These are phyloP conservation scores for Chrysogorgia sp. DNA, from an alignment of 92 coral and sea anemone species.

Conservation along the genomic window DNA sequence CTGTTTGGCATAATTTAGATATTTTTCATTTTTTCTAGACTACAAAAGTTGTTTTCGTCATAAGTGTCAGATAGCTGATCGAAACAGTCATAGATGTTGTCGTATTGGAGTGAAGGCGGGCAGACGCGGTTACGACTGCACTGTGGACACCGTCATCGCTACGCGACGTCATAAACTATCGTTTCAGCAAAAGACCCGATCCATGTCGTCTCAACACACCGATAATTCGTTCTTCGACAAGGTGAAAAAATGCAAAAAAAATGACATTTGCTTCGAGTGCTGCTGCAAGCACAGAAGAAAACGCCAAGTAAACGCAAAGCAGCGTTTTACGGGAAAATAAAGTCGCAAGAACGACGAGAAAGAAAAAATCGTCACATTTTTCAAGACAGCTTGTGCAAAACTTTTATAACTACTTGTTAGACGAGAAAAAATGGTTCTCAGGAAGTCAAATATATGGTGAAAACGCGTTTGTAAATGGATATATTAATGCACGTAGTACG, in stretches of 20 bases:
- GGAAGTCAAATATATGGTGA: neutral
- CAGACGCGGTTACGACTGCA: slow-evolving; percentile 15
- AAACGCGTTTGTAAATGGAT: no score
- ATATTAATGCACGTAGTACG: no score
- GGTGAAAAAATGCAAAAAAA: slow-evolving; percentile 15
- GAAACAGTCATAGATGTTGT: slow-evolving; percentile 5
- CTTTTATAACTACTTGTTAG: neutral
- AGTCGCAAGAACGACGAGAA: neutral
- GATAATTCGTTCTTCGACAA: neutral
- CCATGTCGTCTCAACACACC: neutral
- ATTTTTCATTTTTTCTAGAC: neutral
- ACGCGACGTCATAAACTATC: slow-evolving; percentile 10
- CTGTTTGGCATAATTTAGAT: no score
- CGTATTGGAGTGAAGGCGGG: slow-evolving; percentile 13
- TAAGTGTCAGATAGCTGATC: neutral
- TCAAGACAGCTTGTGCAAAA: neutral
- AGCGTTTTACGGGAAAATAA: neutral
- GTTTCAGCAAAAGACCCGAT: slow-evolving; percentile 14
- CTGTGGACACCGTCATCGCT: slow-evolving; percentile 2
- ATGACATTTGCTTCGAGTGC: slow-evolving; percentile 9
- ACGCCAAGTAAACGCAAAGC: neutral
- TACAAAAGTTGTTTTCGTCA: neutral
- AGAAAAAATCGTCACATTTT: neutral
- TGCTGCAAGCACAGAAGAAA: slow-evolving; percentile 13
- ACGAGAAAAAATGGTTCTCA: neutral